phyloP scores from a whole-genome alignment of 2,113 vertebrate genomes.

The Xiphophorus hellerii region DNA sequence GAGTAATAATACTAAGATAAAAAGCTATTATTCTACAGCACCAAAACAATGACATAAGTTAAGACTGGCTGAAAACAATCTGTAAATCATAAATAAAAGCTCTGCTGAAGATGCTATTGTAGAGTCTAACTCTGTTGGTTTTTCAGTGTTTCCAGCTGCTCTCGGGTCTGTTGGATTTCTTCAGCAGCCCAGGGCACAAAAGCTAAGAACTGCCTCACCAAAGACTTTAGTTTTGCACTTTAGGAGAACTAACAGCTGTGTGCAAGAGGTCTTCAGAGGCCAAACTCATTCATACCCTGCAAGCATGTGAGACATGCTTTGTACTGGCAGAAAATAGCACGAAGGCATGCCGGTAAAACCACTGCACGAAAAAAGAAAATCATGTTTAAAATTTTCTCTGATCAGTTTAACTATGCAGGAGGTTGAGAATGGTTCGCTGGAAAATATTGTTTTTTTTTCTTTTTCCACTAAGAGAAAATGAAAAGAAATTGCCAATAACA shows the following conservation, averaged over 20 bases:
- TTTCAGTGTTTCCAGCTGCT: neutral
- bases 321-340: neutral
- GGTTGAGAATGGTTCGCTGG: neutral
- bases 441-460: neutral
- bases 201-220: constrained; percentile 1
- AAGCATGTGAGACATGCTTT: neutral
- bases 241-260: neutral
- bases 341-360: neutral
- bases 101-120: neutral
- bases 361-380: neutral
- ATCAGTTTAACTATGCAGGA: neutral
- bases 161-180: neutral
- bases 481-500: neutral
- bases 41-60: neutral
- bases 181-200: neutral
- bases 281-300: neutral
- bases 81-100: neutral
- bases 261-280: neutral
- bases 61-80: neutral
- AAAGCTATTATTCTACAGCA: neutral
- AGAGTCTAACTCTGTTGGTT: neutral
- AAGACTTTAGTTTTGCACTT: constrained; percentile 5
- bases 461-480: neutral
- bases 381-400: neutral
- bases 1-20: neutral